Base-by-base conservation (phyloP, 2,888 invertebrate genomes). In the Drosophila testacea region DNA sequence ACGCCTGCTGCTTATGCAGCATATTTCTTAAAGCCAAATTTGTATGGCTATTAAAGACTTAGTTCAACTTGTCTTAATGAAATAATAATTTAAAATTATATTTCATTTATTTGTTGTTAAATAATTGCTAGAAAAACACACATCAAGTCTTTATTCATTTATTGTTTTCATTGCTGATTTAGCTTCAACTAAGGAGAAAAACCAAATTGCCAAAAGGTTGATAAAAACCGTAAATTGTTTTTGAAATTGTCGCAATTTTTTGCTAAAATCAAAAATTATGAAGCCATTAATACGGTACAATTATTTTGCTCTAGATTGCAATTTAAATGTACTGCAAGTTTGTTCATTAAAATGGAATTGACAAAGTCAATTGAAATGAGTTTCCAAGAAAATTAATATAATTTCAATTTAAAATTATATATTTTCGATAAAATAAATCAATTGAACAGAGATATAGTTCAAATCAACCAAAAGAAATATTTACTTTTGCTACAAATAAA, bases 191-290 rank as follows among this genome's bases (percentile, higher is more conserved):
- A 48, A 48, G 22, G 22, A 10, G 48, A 32, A 32, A 32, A 22
- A 10, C 3, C 4, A 42, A 22, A 6, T 46, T 4, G 27, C 51
- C 6, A 22, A 36, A 6, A n/a, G 28, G 38, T 28, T 38, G 36
- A 27, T 38, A 13, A 11, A 51, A 27, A 4, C n/a, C 27, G 6
- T 6, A 39, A 13, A 52, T 52, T 52, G 52, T 39, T 28, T 52
- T 13, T 2, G 6, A 39, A 27, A 39, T 51, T n/a, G 27, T 27
- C n/a, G 27, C 22, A 38, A 39, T 38, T 51, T 38, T n/a, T 10
- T 16, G 32, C 16, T 16, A 5, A 10, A 48, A 34, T 34, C 16
- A 6, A 34, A 16, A 48, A 48, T 34, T 16, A 34, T 13, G n/a
- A n/a, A 9, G 30, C 13, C 30, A 7, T 47, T 46, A 32, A 6